Percentiles rank a stretch among this genome's conserved stretches.
These are phyloP conservation scores for Brachionus calyciflorus DNA, from an alignment of 1,140 invertebrate species.

Conservation along the genomic window DNA sequence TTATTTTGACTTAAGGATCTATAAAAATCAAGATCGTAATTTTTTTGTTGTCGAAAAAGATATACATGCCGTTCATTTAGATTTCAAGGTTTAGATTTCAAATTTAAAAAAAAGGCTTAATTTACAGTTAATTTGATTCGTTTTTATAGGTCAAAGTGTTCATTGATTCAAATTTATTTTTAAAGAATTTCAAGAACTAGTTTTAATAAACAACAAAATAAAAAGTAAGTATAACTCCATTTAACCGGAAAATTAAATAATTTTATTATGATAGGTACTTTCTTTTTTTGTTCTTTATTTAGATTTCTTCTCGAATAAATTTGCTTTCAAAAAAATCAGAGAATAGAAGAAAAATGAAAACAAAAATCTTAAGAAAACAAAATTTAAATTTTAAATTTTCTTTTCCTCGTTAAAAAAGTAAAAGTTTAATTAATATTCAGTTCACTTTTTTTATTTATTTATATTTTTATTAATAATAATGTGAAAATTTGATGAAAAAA, in stretches of 20 bases:
- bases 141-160: too few relatives aligned
- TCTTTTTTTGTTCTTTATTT: conserved; percentile 39
- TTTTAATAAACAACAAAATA: not conserved
- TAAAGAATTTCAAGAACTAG: not conserved
- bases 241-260: conserved; percentile 37
- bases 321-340: too few relatives aligned
- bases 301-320: not conserved
- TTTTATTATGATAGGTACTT: conserved; percentile 22
- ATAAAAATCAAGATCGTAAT: too few relatives aligned
- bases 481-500: conserved; percentile 19
- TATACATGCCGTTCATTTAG: too few relatives aligned
- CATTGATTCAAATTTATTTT: too few relatives aligned
- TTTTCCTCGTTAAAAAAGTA: conserved; percentile 5
- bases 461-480: too few relatives aligned
- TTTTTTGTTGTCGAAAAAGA: too few relatives aligned
- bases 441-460: not conserved
- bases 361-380: conserved; percentile 32
- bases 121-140: too few relatives aligned
- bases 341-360: too few relatives aligned
- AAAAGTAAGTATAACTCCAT: not conserved
- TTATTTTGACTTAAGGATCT: too few relatives aligned
- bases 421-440: conserved; percentile 33
- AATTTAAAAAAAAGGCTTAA: too few relatives aligned
- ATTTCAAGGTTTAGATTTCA: too few relatives aligned
- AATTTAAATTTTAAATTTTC: conserved; percentile 34